phyloP scores from a whole-genome alignment of 2,797 vertebrate genomes.

The Clarias platycephalus region DNA sequence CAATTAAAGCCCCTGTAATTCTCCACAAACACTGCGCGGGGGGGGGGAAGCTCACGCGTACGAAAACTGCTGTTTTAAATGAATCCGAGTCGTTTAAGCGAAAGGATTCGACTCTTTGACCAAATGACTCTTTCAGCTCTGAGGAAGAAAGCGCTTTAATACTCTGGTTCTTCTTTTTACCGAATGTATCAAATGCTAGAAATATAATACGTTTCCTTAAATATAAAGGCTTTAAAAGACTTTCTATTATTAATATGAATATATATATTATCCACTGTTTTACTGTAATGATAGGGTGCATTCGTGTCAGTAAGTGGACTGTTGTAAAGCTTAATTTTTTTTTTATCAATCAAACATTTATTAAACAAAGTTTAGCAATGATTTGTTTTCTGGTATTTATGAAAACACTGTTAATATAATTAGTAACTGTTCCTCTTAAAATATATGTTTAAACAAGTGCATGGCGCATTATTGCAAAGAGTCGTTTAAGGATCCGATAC shows the following conservation, averaged over 20 bases:
- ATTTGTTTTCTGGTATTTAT: background rate
- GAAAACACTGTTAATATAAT: background rate
- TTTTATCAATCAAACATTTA: background rate
- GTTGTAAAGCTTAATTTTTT: background rate
- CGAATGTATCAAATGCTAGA: background rate
- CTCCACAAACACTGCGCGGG: conserved; percentile 1
- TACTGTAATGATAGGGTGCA: background rate
- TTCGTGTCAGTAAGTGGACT: background rate
- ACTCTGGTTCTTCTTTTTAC: background rate
- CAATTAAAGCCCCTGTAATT: background rate
- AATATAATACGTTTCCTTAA: background rate
- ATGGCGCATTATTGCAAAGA: background rate
- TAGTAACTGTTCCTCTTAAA: background rate
- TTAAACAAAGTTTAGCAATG: too few relatives aligned
- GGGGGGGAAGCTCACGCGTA: background rate
- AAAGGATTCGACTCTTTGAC: background rate
- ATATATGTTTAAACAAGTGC: background rate
- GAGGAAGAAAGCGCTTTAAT: background rate
- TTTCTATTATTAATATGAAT: background rate
- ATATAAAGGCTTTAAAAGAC: background rate
- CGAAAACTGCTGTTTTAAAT: background rate
- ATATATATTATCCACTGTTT: background rate
- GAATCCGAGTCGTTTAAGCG: background rate
- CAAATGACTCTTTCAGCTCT: background rate
- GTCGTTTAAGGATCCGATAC: background rate